A percentile compares a stretch with the other conserved stretches of the same genome.
Evolutionary conservation across 2,113 vertebrate species (phyloP).

Genomic region (Microcebus griseorufus): DNA sequence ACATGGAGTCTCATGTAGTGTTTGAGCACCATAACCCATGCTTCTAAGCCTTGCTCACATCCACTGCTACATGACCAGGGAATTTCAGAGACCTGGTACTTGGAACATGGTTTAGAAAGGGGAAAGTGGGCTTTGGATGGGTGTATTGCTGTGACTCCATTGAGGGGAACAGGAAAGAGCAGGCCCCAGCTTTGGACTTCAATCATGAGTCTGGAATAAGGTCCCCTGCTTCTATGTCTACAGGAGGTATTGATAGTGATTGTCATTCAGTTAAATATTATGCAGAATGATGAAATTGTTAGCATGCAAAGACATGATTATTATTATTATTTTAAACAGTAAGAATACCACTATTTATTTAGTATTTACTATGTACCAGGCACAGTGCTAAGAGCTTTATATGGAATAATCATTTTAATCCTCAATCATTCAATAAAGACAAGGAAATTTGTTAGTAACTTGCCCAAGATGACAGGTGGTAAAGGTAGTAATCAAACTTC

Average conservation of each 20-base stretch:
- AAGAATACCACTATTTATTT: slow-evolving; percentile 66
- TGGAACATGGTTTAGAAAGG: background rate
- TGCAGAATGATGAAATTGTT: background rate
- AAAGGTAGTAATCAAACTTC: slow-evolving; percentile 43
- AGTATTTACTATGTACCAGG: slow-evolving; percentile 56
- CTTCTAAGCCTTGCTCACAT: background rate
- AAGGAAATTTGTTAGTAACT: slow-evolving; percentile 43
- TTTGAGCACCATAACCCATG: background rate
- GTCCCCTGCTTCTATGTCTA: background rate
- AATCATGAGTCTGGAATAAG: background rate
- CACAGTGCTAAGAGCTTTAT: slow-evolving; percentile 63
- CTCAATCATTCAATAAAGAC: slow-evolving; percentile 51
- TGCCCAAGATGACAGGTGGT: slow-evolving; percentile 28
- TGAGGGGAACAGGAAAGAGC: background rate
- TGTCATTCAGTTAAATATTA: background rate
- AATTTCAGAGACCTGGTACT: background rate
- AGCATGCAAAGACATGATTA: background rate
- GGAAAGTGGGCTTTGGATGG: background rate
- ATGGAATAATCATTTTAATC: slow-evolving; percentile 58
- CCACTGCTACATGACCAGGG: background rate
- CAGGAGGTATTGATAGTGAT: background rate
- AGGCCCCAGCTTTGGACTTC: background rate
- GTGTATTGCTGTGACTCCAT: background rate
- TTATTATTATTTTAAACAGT: background rate
- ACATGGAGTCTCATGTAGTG: background rate